phyloP scores from a whole-genome alignment of 2,888 invertebrate genomes.

The Lochmaea capreae region DNA sequence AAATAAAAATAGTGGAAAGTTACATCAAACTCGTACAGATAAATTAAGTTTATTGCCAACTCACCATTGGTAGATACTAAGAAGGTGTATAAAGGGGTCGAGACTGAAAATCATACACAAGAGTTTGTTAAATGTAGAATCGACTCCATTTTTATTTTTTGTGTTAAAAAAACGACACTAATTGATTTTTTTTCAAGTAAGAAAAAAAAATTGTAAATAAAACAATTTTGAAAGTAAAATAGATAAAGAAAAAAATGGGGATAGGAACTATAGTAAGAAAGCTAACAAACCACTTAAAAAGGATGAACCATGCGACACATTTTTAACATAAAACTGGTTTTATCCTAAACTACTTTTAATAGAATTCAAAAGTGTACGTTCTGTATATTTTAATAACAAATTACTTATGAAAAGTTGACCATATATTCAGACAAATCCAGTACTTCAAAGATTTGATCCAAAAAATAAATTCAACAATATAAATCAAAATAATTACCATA shows the following conservation, averaged over 20 bases:
- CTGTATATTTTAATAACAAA: background rate
- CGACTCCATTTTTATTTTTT: background rate
- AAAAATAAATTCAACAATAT: background rate
- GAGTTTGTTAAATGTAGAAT: constrained; percentile 10
- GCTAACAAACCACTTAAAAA: background rate
- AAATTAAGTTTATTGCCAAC: constrained; percentile 9
- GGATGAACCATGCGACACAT: background rate
- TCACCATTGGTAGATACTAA: constrained; percentile 18
- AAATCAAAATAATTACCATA: background rate
- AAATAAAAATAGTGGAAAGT: constrained; percentile 15
- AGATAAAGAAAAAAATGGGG: background rate
- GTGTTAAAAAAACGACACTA: constrained; percentile 2
- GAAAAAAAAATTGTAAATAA: background rate
- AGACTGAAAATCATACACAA: constrained; percentile 11
- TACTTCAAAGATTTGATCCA: background rate
- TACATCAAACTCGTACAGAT: constrained; percentile 16
- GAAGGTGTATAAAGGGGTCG: constrained; percentile 18
- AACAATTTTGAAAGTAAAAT: background rate
- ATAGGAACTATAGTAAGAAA: background rate
- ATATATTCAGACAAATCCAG: no score
- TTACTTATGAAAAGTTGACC: no score
- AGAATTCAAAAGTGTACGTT: background rate
- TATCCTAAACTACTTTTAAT: background rate
- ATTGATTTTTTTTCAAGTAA: background rate
- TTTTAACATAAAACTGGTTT: background rate